phyloP scores from a whole-genome alignment of 2,888 invertebrate genomes.

The Leistus spinibarbis region DNA sequence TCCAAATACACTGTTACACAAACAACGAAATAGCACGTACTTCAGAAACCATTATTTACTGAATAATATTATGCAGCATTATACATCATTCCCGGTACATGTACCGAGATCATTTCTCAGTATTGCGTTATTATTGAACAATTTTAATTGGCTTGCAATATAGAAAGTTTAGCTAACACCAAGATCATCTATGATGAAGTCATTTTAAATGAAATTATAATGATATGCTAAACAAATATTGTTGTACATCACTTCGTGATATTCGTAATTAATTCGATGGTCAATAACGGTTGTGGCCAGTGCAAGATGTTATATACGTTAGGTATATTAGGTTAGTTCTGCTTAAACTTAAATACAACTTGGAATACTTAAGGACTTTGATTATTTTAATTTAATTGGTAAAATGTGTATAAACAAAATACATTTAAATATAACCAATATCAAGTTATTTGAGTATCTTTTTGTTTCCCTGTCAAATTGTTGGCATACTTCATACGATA shows the following conservation, averaged over 20 bases:
- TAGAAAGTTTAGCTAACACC: conserved; percentile 16
- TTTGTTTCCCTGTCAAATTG: too few relatives aligned
- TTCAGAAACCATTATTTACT: not conserved
- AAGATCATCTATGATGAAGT: conserved; percentile 28
- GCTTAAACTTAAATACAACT: too few relatives aligned
- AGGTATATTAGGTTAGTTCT: too few relatives aligned
- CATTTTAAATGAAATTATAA: conserved; percentile 21
- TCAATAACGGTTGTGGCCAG: too few relatives aligned
- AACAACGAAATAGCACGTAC: not conserved
- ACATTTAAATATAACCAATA: too few relatives aligned
- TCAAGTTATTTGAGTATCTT: too few relatives aligned
- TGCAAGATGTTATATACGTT: too few relatives aligned
- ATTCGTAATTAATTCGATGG: too few relatives aligned
- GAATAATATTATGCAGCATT: not conserved
- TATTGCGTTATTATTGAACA: not conserved
- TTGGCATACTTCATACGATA: too few relatives aligned
- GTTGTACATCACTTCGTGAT: conserved; percentile 12
- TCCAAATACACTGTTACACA: not conserved
- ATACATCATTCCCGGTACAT: not conserved
- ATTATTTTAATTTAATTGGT: too few relatives aligned
- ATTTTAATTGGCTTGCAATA: not conserved
- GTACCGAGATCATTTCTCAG: not conserved
- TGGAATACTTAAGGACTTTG: too few relatives aligned
- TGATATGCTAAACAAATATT: conserved; percentile 13
- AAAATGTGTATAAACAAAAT: too few relatives aligned